These are phyloP conservation scores for Orchesellides sinensis DNA, from an alignment of 2,888 invertebrate species.

Conservation along the genomic window DNA sequence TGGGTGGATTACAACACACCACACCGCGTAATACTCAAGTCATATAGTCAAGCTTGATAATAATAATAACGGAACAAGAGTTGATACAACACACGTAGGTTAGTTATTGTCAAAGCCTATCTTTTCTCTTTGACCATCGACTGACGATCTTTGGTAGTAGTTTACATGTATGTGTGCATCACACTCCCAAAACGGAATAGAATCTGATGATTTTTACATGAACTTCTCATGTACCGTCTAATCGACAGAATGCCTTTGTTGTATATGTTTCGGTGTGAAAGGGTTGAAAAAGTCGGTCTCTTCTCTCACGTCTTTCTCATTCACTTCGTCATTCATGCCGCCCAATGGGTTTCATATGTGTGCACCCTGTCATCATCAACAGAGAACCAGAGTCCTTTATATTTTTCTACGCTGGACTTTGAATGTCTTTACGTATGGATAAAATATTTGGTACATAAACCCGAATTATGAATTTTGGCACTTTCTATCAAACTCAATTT, in stretches of 20 bases:
- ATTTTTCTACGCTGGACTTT: no score
- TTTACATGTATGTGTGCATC: slow-evolving; percentile 52
- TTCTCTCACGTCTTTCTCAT: slow-evolving; percentile 2
- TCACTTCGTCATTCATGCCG: slow-evolving; percentile 28
- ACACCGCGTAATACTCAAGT: not conserved
- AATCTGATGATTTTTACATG: slow-evolving; percentile 66
- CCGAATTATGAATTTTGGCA: not conserved
- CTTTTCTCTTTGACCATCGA: slow-evolving; percentile 26
- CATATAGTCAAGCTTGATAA: slow-evolving; percentile 7
- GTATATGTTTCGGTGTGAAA: not conserved
- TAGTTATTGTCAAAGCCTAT: no score
- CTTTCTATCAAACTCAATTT: not conserved
- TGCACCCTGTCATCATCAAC: slow-evolving; percentile 22
- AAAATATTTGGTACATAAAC: no score
- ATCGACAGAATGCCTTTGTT: not conserved
- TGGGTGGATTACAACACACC: not conserved
- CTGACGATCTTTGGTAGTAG: slow-evolving; percentile 58
- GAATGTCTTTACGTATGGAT: no score
- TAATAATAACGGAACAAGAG: not conserved
- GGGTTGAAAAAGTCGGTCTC: no score
- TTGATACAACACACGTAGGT: no score
- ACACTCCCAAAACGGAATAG: slow-evolving; percentile 61
- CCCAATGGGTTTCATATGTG: slow-evolving; percentile 43
- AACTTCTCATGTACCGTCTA: slow-evolving; percentile 33
- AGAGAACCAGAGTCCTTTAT: no score